Evolutionary conservation across 2,797 vertebrate species (phyloP).

Genomic region (Chaetophractus vellerosus): DNA sequence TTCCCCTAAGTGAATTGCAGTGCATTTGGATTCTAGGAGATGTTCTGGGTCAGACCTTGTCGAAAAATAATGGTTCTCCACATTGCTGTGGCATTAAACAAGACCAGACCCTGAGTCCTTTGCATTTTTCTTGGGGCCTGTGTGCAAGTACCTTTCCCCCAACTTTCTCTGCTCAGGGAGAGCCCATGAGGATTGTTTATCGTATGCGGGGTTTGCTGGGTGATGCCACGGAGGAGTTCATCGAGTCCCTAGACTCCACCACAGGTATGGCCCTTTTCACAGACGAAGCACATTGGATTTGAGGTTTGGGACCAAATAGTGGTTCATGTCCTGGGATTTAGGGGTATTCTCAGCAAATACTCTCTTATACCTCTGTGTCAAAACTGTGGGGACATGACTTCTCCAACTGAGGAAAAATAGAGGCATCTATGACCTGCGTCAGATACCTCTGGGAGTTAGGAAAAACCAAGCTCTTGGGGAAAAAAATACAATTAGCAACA

Average conservation of each 20-base stretch:
- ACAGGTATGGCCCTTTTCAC: conserved; percentile 92
- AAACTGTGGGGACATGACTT: background rate
- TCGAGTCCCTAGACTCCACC: conserved; percentile 98
- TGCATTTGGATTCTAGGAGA: background rate
- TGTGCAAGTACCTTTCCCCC: background rate
- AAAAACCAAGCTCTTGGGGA: background rate
- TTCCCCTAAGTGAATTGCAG: background rate
- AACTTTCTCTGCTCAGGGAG: conserved; percentile 91
- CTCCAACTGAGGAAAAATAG: background rate
- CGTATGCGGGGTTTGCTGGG: conserved; percentile 98
- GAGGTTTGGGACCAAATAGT: background rate
- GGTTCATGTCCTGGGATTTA: rapidly evolving
- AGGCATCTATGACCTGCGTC: background rate
- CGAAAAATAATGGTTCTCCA: background rate
- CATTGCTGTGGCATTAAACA: background rate
- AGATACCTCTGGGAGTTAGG: background rate
- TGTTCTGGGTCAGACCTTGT: background rate
- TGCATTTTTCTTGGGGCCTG: background rate
- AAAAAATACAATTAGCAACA: background rate
- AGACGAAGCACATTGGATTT: conserved; percentile 61
- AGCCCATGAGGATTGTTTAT: conserved; percentile 99
- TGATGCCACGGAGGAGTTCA: conserved; percentile 99
- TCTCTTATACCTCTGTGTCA: background rate
- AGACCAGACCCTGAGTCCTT: background rate
- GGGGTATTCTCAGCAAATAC: no score